Evolutionary conservation across 2,888 invertebrate genomes (phyloP), one percentile per base, ranked within the genome.

Genomic region (Coleophora flavipennella): DNA sequence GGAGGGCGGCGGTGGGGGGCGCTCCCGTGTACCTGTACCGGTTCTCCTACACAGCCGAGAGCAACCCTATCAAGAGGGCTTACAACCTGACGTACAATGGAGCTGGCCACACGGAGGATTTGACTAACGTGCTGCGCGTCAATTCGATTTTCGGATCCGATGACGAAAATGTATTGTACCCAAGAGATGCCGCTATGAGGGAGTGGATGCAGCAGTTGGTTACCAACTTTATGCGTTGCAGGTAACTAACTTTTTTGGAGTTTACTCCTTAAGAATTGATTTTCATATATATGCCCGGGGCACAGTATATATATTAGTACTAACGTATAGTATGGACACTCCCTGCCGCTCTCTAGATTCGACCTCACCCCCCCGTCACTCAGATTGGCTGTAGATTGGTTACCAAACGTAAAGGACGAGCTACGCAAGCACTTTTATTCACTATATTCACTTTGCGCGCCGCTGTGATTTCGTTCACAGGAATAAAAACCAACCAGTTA

Each of bases 101-200:
- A 7, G 87, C 86, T 3, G 86, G 81, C n/a, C 89, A 89, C 44
- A 76, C 86, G 1, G 89, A 89, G 51, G 89, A 89, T 56, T 51
- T 88, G 56, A 86, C 86, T 1, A 88, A 87, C 45, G 51, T 88
- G 8, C 87, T 89, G 46, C 62, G 59, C 36, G 57, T 61, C 1
- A 76, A 75, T 49, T 65, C 70, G 1, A 31, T 36, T 25, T 46
- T 49, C n/a, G 31, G 45, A 31, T 34, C 42, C 35, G 20, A 4
- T 20, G 20, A 20, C 20, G 20, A 20, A 3, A 20, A 3, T 20
- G 3, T 3, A 4, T 20, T 6, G 6, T 6, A 20, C 6, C 40
- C 31, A 33, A 35, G 43, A n/a, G 20, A 20, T 6, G 50, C 51
- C 6, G n/a, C 10, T 4, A 56, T 55, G 56, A 53, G 45, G 43